These are phyloP conservation scores for Percopsis omiscomaycus DNA, from an alignment of 2,797 vertebrate species.

Conservation along the genomic window DNA sequence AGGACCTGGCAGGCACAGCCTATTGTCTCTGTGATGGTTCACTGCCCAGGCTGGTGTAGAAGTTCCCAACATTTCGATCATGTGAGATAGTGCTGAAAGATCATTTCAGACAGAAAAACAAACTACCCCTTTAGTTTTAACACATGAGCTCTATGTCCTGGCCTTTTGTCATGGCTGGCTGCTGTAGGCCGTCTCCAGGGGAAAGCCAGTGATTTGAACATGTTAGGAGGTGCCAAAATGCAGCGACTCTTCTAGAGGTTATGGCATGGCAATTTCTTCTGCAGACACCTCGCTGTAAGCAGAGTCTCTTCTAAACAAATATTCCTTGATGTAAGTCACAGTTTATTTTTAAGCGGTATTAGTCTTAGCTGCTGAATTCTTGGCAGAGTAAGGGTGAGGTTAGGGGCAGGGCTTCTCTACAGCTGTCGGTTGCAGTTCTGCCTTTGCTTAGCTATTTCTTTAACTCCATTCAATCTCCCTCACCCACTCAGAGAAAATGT, in stretches of 20 bases:
- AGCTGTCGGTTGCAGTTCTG: slow-evolving; percentile 11
- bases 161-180: background rate
- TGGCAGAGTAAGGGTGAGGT: slow-evolving; percentile 55
- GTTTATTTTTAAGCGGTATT: slow-evolving; percentile 60
- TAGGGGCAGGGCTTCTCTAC: slow-evolving; percentile 29
- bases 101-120: slow-evolving; percentile 10
- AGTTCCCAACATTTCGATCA: slow-evolving; percentile 16
- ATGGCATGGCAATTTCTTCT: slow-evolving; percentile 27
- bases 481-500: background rate
- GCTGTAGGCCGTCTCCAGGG: slow-evolving; percentile 4
- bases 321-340: slow-evolving; percentile 45
- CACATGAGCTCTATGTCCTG: background rate
- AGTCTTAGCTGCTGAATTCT: slow-evolving; percentile 40
- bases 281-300: slow-evolving; percentile 31
- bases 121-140: background rate
- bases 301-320: slow-evolving; percentile 38
- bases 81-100: slow-evolving; percentile 23
- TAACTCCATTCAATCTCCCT: slow-evolving; percentile 1
- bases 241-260: slow-evolving; percentile 10
- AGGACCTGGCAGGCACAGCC: slow-evolving; percentile 8
- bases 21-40: slow-evolving; percentile 5
- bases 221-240: background rate
- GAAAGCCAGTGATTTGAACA: background rate
- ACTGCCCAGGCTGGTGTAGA: slow-evolving; percentile 5
- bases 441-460: slow-evolving; percentile 4